These are phyloP conservation scores for Phymorhynchus buccinoides DNA, from an alignment of 1,140 invertebrate species.

Conservation along the genomic window DNA sequence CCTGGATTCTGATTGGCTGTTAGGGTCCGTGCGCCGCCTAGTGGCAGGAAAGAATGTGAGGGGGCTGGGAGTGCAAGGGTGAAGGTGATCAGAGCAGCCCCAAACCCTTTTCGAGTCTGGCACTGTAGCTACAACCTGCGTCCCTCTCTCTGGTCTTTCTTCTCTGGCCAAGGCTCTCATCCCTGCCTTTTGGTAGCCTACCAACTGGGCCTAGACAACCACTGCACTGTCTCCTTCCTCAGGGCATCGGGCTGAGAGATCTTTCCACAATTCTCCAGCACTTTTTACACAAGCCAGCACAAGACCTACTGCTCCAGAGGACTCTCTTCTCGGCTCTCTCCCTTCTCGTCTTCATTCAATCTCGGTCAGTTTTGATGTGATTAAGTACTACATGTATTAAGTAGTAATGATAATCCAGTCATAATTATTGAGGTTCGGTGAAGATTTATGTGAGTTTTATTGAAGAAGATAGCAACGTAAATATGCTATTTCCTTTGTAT, in stretches of 20 bases:
- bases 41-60: background rate
- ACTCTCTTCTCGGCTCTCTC: slow-evolving; percentile 4
- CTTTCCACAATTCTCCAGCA: background rate
- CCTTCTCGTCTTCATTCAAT: background rate
- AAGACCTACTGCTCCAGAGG: background rate
- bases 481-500: too few relatives aligned
- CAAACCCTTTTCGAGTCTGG: slow-evolving; percentile 34
- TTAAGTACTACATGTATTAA: background rate
- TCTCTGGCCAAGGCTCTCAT: slow-evolving; percentile 28
- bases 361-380: background rate
- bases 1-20: slow-evolving; percentile 5
- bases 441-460: background rate
- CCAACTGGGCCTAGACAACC: too few relatives aligned
- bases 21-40: background rate
- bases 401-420: background rate
- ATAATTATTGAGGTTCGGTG: background rate
- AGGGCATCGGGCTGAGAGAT: background rate
- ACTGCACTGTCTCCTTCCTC: background rate
- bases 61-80: background rate
- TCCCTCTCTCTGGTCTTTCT: slow-evolving; percentile 27
- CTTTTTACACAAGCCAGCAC: background rate
- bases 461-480: too few relatives aligned
- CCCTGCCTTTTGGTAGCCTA: slow-evolving; percentile 22
- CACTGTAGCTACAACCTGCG: slow-evolving; percentile 12
- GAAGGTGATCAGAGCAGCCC: background rate